phyloP scores from a whole-genome alignment of 2,797 vertebrate species.

The Oceanodroma leucorhoa region DNA sequence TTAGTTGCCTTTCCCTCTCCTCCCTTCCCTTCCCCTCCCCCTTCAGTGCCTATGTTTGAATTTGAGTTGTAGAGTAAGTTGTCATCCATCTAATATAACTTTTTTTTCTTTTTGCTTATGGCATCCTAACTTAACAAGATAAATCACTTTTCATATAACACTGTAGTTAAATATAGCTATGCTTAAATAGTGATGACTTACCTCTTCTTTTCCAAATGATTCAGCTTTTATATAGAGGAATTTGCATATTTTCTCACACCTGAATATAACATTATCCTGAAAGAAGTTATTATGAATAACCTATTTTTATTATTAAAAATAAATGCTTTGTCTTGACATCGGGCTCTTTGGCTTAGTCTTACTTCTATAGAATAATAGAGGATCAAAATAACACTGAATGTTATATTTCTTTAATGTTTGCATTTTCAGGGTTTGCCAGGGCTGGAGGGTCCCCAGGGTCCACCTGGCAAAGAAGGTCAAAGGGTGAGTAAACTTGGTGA shows the following conservation, averaged over 20 bases:
- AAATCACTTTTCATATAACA: not conserved
- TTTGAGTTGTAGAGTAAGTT: not conserved
- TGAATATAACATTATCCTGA: not conserved
- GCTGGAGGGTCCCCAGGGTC: constrained; percentile 81
- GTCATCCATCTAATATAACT: not conserved
- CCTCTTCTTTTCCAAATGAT: not conserved
- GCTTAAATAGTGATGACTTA: not conserved
- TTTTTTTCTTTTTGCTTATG: not conserved
- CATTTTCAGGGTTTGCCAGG: constrained; percentile 80
- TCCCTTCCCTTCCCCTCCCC: not conserved
- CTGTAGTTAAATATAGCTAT: not conserved
- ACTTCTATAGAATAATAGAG: not conserved
- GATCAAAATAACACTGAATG: constrained; percentile 8
- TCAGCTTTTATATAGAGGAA: not conserved
- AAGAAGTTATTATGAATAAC: not conserved
- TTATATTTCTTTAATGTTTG: constrained; percentile 24
- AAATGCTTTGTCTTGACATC: not conserved
- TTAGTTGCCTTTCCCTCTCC: not conserved
- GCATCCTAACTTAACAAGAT: not conserved
- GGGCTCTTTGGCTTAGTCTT: not conserved
- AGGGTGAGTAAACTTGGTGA: constrained; percentile 87
- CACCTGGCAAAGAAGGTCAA: constrained; percentile 92
- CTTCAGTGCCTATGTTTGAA: not conserved
- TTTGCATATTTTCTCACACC: not conserved
- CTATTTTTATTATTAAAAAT: not conserved